Evolutionary conservation across 2,888 invertebrate species (phyloP).

Genomic region (Beris chalybata): DNA sequence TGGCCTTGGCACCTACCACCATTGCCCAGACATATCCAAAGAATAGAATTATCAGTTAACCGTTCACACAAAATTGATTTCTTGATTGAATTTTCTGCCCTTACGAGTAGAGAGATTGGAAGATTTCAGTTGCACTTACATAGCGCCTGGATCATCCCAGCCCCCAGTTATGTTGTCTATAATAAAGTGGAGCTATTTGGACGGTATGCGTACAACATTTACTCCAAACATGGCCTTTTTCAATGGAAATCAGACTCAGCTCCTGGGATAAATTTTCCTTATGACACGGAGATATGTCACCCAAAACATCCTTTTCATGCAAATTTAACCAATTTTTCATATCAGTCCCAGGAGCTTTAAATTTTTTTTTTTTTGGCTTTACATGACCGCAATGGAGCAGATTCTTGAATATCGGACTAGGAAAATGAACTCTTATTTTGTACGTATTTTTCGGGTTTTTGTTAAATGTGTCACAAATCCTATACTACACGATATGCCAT

Average conservation of each 20-base stretch:
- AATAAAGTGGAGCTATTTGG: too few relatives aligned
- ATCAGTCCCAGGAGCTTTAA: constrained; percentile 23
- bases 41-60: constrained; percentile 18
- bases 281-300: constrained; percentile 19
- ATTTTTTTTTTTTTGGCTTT: constrained; percentile 2
- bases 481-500: too few relatives aligned
- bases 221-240: neutral
- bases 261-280: constrained; percentile 11
- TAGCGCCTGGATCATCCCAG: too few relatives aligned
- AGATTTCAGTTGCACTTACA: too few relatives aligned
- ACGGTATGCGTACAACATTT: too few relatives aligned
- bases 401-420: constrained; percentile 1
- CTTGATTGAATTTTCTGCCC: constrained; percentile 17
- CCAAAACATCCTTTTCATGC: constrained; percentile 28
- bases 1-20: constrained; percentile 6
- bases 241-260: neutral
- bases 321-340: constrained; percentile 31
- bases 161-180: too few relatives aligned
- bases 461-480: too few relatives aligned
- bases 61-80: constrained; percentile 23
- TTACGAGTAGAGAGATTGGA: too few relatives aligned
- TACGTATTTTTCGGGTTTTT: too few relatives aligned
- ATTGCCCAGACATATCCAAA: neutral
- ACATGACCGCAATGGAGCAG: neutral
- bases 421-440: neutral